Base-by-base conservation (phyloP, 1,140 invertebrate species). In the Berghia stephanieae region DNA sequence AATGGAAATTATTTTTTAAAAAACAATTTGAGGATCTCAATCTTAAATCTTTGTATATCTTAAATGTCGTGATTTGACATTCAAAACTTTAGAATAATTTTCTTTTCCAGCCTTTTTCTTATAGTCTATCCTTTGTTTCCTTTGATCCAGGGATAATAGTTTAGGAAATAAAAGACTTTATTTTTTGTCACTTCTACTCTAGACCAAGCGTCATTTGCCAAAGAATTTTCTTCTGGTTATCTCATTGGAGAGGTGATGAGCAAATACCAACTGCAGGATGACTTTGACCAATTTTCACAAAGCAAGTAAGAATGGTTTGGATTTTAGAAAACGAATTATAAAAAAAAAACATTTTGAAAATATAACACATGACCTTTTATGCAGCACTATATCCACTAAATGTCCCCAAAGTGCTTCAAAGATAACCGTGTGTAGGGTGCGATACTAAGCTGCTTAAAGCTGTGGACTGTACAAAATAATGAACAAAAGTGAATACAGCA, bases 201-300 rank as follows among this genome's bases (percentile, higher is more conserved):
- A 90, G 88, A 86, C 75, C 79, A 81, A 79, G 78, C 81, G 18
- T 83, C 78, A 67, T 88, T 90, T 85, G 83, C 86, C 21, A 80
- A 75, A 68, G 86, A 88, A 44, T 90, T 90, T 86, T 71, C 87
- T 34, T 88, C 86, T 67, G 89, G 89, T 46, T 90, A 83, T 82
- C 77, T 90, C 34, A 81, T 90, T 76, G 89, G 89, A 55, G 89
- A 90, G 80, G 85, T 89, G n/a, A 68, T 90, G 6, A 46, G 86
- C 57, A 89, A 88, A 76, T 87, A 89, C 84, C 84, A 88, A 49
- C 79, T 90, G 44, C 89, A 90, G 75, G 84, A 89, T 88, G 89
- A 90, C 79, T 90, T 90, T 83, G 87, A 89, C 75, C 83, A 88
- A 66, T 90, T 90, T 83, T 89, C 88, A 24, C 87, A 88, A 73